Conservation (phyloP, 2,113 vertebrate species). For the Ochotona curzoniae region DNA sequence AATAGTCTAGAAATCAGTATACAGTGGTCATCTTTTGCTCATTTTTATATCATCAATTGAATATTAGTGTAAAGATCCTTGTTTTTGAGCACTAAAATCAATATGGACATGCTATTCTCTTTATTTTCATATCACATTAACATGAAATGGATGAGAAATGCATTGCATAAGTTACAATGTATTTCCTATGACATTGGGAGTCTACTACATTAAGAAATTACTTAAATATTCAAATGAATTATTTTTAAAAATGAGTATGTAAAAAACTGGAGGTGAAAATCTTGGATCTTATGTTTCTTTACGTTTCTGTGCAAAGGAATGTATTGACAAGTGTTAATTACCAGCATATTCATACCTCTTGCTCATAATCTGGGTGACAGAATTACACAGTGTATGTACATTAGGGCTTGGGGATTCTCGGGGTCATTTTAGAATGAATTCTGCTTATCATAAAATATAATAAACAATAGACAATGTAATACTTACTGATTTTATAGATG, state of each 20-base stretch:
- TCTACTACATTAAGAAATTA: no score
- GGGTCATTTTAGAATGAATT: not conserved
- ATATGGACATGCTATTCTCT: not conserved
- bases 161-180: no score
- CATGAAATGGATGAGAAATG: no score
- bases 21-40: slow-evolving; percentile 43
- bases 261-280: not conserved
- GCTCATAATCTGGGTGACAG: not conserved
- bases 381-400: not conserved
- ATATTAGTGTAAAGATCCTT: not conserved
- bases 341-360: not conserved
- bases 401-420: not conserved
- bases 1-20: not conserved
- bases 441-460: not conserved
- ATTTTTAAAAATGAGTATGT: no score
- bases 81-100: slow-evolving; percentile 47
- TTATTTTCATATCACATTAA: no score
- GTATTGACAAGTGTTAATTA: not conserved
- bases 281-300: slow-evolving; percentile 45
- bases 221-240: no score
- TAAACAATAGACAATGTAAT: not conserved
- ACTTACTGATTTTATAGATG: not conserved
- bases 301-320: not conserved
- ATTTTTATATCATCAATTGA: slow-evolving; percentile 23
- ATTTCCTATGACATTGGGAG: no score